Percentiles rank a stretch among this genome's conserved stretches.
phyloP scores from a whole-genome alignment of 2,113 vertebrate species.

The Lamprologus sp. region DNA sequence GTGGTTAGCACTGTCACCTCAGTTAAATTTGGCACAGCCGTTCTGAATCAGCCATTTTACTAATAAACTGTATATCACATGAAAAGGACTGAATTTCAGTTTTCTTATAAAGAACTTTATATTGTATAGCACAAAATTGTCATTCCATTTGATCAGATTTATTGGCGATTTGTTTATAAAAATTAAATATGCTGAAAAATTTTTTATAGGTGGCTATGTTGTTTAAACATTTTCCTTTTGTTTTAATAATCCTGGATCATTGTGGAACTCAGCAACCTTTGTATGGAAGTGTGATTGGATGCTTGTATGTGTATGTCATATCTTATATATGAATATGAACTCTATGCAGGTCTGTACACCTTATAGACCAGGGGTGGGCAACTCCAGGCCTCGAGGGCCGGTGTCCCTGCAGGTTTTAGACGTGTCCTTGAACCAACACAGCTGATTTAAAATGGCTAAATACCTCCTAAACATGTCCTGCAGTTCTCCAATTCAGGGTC shows the following conservation, averaged over 20 bases:
- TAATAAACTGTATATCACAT: background rate
- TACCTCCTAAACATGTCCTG: too few relatives aligned
- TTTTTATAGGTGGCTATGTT: background rate
- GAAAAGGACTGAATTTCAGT: background rate
- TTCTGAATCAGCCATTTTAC: background rate
- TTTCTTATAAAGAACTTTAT: background rate
- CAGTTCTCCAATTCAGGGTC: too few relatives aligned
- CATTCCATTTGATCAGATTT: background rate
- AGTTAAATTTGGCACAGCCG: background rate
- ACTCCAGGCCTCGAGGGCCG: too few relatives aligned
- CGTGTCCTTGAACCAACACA: too few relatives aligned
- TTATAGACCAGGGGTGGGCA: too few relatives aligned
- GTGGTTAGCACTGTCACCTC: background rate
- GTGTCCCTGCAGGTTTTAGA: too few relatives aligned
- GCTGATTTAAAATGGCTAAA: too few relatives aligned
- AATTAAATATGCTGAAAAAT: rapidly evolving
- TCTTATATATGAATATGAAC: background rate
- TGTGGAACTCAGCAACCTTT: background rate
- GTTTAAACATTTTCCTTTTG: background rate
- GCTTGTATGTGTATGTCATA: background rate
- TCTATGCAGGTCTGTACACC: background rate
- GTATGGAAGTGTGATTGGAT: background rate
- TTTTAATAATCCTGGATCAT: background rate
- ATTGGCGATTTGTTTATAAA: background rate
- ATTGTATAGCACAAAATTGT: rapidly evolving